These are phyloP conservation scores for Malacoctenus gilli DNA, from an alignment of 2,797 vertebrate species.

Conservation along the genomic window DNA sequence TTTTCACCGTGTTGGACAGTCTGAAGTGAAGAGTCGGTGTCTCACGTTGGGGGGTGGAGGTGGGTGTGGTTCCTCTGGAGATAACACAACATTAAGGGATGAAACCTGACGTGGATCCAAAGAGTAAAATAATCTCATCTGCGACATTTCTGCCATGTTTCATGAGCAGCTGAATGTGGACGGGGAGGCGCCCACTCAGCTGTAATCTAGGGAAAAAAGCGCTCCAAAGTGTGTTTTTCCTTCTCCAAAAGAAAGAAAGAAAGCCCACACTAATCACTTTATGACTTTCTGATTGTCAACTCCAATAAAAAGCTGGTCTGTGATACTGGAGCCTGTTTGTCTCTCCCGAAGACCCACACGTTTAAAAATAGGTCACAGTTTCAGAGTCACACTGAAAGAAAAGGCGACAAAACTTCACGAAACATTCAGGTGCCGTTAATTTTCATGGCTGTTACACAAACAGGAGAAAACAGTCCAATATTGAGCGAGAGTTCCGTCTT, in stretches of 20 bases:
- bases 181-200: background rate
- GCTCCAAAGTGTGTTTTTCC: too few species aligned
- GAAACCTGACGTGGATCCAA: slow-evolving; percentile 4
- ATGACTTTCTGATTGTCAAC: background rate
- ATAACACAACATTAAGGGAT: slow-evolving; percentile 14
- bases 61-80: slow-evolving; percentile 13
- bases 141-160: slow-evolving; percentile 11
- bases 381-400: too few species aligned
- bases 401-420: too few species aligned
- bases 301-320: too few species aligned
- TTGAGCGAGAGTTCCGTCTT: too few species aligned
- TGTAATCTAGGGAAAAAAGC: background rate
- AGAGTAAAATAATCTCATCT: slow-evolving; percentile 23
- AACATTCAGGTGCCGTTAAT: too few species aligned
- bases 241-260: background rate
- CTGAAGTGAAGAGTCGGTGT: slow-evolving; percentile 15
- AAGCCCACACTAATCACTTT: background rate
- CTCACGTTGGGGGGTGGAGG: slow-evolving; percentile 7
- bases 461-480: too few species aligned
- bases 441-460: too few species aligned
- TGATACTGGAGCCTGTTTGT: too few species aligned
- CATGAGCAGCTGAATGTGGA: slow-evolving; percentile 4
- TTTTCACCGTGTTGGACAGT: slow-evolving; percentile 14
- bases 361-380: too few species aligned
- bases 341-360: too few species aligned